Percentiles rank a stretch among this genome's conserved stretches.
Evolutionary conservation across 2,797 vertebrate species (phyloP).

Genomic region (Pogoniulus pusillus): DNA sequence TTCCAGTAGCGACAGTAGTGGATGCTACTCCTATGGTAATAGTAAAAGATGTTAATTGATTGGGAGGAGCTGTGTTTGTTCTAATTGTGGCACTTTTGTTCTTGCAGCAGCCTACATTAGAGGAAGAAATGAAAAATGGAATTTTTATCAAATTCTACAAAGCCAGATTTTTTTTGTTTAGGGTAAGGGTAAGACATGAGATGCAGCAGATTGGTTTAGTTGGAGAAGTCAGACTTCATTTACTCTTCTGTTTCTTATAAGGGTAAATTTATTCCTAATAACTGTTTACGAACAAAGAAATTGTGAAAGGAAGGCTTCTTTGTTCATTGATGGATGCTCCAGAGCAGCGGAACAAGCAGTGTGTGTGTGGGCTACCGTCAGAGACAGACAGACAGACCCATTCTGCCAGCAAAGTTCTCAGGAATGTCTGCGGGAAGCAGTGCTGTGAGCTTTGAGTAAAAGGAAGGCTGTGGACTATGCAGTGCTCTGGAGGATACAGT

Average conservation of each 20-base stretch:
- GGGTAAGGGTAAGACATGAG: not conserved
- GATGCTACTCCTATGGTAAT: not conserved
- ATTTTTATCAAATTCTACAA: not conserved
- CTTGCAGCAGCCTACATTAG: not conserved
- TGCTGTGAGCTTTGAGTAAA: not conserved
- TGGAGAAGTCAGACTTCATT: not conserved
- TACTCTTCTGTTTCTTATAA: not conserved
- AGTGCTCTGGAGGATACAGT: not conserved
- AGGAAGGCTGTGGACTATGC: not conserved
- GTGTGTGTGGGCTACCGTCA: not conserved
- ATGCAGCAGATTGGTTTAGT: not conserved
- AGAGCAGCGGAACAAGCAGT: not conserved
- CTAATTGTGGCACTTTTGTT: not conserved
- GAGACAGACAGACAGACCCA: accelerated
- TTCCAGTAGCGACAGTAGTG: not conserved
- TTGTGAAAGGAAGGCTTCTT: not conserved
- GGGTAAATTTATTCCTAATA: not conserved
- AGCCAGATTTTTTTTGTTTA: not conserved
- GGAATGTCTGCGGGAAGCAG: not conserved
- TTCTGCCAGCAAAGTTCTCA: not conserved
- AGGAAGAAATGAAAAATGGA: not conserved
- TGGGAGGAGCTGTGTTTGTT: not conserved
- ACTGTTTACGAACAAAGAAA: not conserved
- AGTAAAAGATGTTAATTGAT: not conserved
- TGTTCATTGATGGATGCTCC: not conserved